phyloP scores from a whole-genome alignment of 2,113 vertebrate genomes.

The Hiodon alosoides region DNA sequence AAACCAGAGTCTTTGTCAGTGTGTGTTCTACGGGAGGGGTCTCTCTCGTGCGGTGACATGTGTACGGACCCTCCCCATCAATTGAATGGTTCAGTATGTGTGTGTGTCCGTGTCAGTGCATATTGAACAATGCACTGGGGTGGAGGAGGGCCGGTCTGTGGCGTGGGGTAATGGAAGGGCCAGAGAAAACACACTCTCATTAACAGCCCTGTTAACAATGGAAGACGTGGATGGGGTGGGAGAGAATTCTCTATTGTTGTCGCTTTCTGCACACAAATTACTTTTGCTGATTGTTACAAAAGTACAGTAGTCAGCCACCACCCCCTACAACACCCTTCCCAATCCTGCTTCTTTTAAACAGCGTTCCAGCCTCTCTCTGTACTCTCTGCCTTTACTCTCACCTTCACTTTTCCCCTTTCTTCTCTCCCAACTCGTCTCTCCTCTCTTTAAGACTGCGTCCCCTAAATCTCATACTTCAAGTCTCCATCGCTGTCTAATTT shows the following conservation, averaged over 20 bases:
- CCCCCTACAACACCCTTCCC: background rate
- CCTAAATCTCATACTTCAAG: background rate
- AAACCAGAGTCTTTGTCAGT: too few species aligned
- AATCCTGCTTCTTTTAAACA: conserved; percentile 2
- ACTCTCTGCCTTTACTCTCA: background rate
- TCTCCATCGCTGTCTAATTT: background rate
- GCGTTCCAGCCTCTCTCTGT: background rate
- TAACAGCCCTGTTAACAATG: conserved; percentile 46
- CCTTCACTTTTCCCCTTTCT: background rate
- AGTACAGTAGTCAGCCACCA: too few species aligned
- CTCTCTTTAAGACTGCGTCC: background rate
- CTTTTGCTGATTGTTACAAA: background rate
- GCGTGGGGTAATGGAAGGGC: conserved; percentile 47
- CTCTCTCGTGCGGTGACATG: conserved; percentile 37
- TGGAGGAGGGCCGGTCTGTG: background rate
- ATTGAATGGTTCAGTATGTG: conserved; percentile 41
- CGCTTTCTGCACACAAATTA: conserved; percentile 19
- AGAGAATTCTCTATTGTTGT: conserved; percentile 34
- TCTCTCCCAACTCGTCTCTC: background rate
- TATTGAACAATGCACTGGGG: conserved; percentile 34
- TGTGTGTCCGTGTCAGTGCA: conserved; percentile 28
- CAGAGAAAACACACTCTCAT: conserved; percentile 54
- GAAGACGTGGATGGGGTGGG: conserved; percentile 42
- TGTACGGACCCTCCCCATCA: conserved; percentile 37
- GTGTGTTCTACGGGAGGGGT: too few species aligned